A percentile compares a stretch with the other conserved stretches of the same genome.
Evolutionary conservation across 2,888 invertebrate genomes (phyloP).

Genomic region (Cyrtodaria siliqua): DNA sequence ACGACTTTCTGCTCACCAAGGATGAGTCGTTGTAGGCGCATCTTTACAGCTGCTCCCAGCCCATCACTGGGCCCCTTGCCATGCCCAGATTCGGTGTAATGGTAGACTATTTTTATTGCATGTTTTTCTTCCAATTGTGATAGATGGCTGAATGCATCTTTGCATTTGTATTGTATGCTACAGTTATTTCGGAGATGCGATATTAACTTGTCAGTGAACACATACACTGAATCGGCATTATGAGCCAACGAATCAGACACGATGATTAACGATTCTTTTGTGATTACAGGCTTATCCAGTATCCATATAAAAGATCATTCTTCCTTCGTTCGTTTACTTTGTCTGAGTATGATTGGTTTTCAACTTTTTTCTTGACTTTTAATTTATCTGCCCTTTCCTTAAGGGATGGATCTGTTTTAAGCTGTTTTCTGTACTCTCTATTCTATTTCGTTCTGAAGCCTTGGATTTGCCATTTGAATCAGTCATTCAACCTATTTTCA

Average conservation of each 20-base stretch:
- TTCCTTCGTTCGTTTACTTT: too few relatives aligned
- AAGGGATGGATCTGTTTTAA: too few relatives aligned
- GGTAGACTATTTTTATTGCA: conserved; percentile 31
- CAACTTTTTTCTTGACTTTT: too few relatives aligned
- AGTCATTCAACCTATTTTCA: too few relatives aligned
- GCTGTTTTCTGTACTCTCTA: too few relatives aligned
- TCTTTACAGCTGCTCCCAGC: too few relatives aligned
- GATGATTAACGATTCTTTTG: conserved; percentile 43
- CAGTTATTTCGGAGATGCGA: conserved; percentile 29
- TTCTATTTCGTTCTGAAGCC: too few relatives aligned
- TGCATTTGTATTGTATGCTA: conserved; percentile 41
- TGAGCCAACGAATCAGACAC: conserved; percentile 35
- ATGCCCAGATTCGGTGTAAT: conserved; percentile 39
- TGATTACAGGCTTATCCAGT: conserved; percentile 14
- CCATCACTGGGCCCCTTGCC: conserved; percentile 44
- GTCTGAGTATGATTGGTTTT: too few relatives aligned
- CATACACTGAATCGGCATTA: conserved; percentile 26
- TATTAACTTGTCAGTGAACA: conserved; percentile 33
- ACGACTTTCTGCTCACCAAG: conserved; percentile 31
- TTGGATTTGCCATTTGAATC: too few relatives aligned
- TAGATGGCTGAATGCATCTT: conserved; percentile 34
- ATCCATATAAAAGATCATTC: too few relatives aligned
- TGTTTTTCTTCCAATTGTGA: conserved; percentile 17
- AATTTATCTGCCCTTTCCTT: too few relatives aligned
- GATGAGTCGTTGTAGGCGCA: conserved; percentile 9